Evolutionary conservation across 2,888 invertebrate species (phyloP).

Genomic region (Cetonia aurata): DNA sequence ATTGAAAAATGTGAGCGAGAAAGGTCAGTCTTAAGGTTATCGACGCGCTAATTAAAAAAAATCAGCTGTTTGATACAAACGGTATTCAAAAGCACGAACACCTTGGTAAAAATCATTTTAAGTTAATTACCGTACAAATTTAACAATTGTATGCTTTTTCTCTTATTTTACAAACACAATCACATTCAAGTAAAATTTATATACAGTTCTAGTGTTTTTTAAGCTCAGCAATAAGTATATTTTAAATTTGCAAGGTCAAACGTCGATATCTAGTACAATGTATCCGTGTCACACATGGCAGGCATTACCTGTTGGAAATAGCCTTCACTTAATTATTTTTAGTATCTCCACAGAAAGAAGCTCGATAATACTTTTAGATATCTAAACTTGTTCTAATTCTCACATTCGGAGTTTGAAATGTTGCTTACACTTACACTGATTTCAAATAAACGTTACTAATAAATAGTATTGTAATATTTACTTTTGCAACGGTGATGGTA

Average conservation of each 20-base stretch:
- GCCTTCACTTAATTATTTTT: slow-evolving; percentile 38
- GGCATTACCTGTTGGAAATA: slow-evolving; percentile 32
- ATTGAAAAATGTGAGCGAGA: slow-evolving; percentile 17
- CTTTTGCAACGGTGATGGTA: slow-evolving; percentile 1
- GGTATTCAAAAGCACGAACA: slow-evolving; percentile 1
- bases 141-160: neutral
- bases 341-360: slow-evolving; percentile 22
- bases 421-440: neutral
- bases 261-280: slow-evolving; percentile 26
- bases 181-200: neutral
- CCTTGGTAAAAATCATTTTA: neutral
- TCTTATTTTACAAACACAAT: slow-evolving; percentile 8
- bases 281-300: slow-evolving; percentile 33
- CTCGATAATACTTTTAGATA: slow-evolving; percentile 26
- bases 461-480: neutral
- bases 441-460: slow-evolving; percentile 7
- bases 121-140: neutral
- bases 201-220: neutral
- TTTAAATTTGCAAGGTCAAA: slow-evolving; percentile 31
- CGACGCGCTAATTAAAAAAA: slow-evolving; percentile 31
- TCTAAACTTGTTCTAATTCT: slow-evolving; percentile 14
- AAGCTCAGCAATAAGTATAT: slow-evolving; percentile 12
- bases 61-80: slow-evolving; percentile 9
- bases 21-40: slow-evolving; percentile 34
- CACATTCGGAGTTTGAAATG: slow-evolving; percentile 2